These are phyloP conservation scores for Sebastes oblongus DNA, from an alignment of 2,797 vertebrate genomes.

Conservation along the genomic window DNA sequence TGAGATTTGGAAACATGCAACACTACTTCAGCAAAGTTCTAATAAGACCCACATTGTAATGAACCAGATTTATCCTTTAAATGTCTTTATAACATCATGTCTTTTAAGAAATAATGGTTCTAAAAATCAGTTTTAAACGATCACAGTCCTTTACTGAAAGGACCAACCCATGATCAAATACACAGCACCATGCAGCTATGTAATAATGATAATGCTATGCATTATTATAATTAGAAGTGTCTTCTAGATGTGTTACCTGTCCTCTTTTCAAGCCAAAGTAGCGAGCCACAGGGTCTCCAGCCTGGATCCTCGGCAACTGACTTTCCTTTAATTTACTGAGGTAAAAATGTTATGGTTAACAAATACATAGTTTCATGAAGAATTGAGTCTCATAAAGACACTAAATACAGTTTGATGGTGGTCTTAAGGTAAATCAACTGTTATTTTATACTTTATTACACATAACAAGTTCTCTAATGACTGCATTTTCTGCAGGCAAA, in stretches of 20 bases:
- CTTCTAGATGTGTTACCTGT: constrained; percentile 83
- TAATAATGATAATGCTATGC: neutral
- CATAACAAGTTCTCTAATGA: neutral
- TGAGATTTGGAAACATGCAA: neutral
- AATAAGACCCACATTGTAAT: neutral
- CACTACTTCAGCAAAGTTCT: neutral
- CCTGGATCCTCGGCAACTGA: constrained; percentile 96
- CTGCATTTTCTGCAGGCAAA: neutral
- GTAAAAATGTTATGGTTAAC: constrained; percentile 42
- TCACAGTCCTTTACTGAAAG: neutral
- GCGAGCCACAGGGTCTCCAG: constrained; percentile 94
- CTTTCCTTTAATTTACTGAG: constrained; percentile 95
- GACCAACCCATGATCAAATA: neutral
- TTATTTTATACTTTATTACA: neutral
- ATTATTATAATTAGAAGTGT: neutral
- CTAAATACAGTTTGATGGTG: neutral
- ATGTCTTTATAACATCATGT: neutral
- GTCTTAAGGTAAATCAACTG: neutral
- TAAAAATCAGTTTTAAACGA: neutral
- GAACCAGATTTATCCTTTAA: neutral
- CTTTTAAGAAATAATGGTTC: neutral
- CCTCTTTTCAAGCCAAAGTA: constrained; percentile 98
- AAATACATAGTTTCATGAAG: neutral
- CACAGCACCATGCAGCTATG: neutral
- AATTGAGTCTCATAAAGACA: neutral